These are phyloP conservation scores for Oceanites oceanicus DNA, from an alignment of 2,113 vertebrate species.

Conservation along the genomic window DNA sequence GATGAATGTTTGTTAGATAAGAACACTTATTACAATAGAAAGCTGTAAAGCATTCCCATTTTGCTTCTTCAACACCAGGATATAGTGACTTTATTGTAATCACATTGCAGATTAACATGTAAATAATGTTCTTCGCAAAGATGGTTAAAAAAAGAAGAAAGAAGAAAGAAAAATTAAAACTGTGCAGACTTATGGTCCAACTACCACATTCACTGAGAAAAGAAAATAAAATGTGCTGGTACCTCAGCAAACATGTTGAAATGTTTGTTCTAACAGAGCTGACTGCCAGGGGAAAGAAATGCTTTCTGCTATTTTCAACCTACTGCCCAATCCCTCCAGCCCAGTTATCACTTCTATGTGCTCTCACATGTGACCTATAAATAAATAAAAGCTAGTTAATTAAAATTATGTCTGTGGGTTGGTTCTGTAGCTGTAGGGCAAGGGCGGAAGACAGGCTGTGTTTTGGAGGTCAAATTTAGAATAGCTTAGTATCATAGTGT, in stretches of 20 bases:
- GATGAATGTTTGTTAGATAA: background rate
- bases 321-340: background rate
- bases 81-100: background rate
- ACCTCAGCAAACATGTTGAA: background rate
- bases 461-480: background rate
- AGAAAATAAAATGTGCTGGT: background rate
- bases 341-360: background rate
- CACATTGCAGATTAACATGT: background rate
- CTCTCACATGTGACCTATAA: background rate
- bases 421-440: background rate
- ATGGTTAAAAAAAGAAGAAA: background rate
- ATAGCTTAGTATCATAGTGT: background rate
- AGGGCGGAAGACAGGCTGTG: background rate
- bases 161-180: background rate
- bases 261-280: background rate
- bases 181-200: background rate
- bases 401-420: background rate
- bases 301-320: background rate
- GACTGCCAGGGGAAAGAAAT: background rate
- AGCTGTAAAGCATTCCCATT: background rate
- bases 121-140: background rate
- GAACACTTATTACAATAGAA: background rate
- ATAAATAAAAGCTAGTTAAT: background rate
- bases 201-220: background rate
- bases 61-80: background rate